Conservation (phyloP, 2,888 invertebrate genomes). For the Julus scandinavius region DNA sequence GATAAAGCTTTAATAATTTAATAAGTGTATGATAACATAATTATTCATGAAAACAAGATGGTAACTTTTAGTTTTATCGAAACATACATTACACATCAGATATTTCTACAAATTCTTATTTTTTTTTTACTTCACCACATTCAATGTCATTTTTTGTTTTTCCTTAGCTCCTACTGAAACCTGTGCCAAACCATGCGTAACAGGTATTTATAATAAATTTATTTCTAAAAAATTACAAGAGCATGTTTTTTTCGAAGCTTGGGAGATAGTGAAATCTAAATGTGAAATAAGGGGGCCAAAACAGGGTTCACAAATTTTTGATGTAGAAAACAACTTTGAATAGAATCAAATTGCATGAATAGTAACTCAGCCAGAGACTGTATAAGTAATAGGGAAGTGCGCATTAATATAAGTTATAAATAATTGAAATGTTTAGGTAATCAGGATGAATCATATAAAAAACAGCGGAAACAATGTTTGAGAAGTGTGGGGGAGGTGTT, state of each 20-base stretch:
- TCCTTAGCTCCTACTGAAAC: slow-evolving; percentile 23
- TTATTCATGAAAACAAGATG: too few relatives aligned
- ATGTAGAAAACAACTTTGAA: background rate
- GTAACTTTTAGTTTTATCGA: too few relatives aligned
- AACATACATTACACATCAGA: too few relatives aligned
- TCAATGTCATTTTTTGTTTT: background rate
- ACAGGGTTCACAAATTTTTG: background rate
- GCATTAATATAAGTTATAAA: slow-evolving; percentile 40
- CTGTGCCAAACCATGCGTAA: slow-evolving; percentile 25
- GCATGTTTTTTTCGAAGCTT: background rate
- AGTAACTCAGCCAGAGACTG: background rate
- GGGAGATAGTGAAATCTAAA: background rate
- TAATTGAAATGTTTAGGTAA: slow-evolving; percentile 31
- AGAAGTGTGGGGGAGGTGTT: background rate
- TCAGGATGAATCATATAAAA: slow-evolving; percentile 30
- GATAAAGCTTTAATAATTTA: too few relatives aligned
- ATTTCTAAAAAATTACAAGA: background rate
- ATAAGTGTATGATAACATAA: too few relatives aligned
- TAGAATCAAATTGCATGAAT: slow-evolving; percentile 44
- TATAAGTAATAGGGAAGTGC: slow-evolving; percentile 44
- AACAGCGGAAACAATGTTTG: background rate
- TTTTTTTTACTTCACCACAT: background rate
- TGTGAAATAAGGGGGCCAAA: background rate
- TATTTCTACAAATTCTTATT: background rate
- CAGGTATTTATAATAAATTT: slow-evolving; percentile 21